Evolutionary conservation across 2,888 invertebrate species (phyloP).

Genomic region (Lamproptera curius): DNA sequence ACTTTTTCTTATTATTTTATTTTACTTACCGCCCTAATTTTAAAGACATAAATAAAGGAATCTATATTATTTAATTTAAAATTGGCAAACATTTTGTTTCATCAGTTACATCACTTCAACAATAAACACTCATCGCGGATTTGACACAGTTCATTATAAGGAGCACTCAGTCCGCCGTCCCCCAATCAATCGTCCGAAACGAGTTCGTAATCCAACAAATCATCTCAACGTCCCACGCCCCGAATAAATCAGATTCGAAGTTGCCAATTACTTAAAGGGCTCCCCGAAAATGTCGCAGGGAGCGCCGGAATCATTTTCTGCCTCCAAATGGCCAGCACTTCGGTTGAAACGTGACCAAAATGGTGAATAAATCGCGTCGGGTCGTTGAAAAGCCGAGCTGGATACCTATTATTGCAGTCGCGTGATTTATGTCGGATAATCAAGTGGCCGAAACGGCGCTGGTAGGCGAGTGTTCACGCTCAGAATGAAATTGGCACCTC

Average conservation of each 20-base stretch:
- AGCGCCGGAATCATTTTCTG: conserved; percentile 52
- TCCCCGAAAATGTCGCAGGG: conserved; percentile 45
- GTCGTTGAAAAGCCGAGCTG: conserved; percentile 40
- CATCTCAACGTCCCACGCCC: conserved; percentile 33
- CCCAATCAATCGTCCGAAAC: conserved; percentile 24
- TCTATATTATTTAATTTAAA: no score
- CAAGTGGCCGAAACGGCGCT: conserved; percentile 28
- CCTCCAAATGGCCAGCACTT: conserved; percentile 60
- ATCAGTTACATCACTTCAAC: background rate
- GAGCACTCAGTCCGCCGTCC: conserved; percentile 13
- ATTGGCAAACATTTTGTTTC: background rate
- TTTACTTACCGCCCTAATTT: no score
- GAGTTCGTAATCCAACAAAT: conserved; percentile 22
- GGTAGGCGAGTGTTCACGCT: background rate
- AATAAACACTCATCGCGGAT: conserved; percentile 17
- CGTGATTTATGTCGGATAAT: conserved; percentile 36
- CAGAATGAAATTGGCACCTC: conserved; percentile 2
- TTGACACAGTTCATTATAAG: conserved; percentile 13
- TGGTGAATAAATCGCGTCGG: conserved; percentile 60
- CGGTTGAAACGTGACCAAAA: conserved; percentile 62
- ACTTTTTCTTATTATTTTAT: no score
- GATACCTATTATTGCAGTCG: conserved; percentile 51
- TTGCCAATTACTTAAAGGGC: conserved; percentile 58
- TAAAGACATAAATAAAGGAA: no score
- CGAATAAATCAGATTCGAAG: conserved; percentile 47